These are phyloP conservation scores for Cristatella mucedo DNA, from an alignment of 2,888 invertebrate genomes.

Conservation along the genomic window DNA sequence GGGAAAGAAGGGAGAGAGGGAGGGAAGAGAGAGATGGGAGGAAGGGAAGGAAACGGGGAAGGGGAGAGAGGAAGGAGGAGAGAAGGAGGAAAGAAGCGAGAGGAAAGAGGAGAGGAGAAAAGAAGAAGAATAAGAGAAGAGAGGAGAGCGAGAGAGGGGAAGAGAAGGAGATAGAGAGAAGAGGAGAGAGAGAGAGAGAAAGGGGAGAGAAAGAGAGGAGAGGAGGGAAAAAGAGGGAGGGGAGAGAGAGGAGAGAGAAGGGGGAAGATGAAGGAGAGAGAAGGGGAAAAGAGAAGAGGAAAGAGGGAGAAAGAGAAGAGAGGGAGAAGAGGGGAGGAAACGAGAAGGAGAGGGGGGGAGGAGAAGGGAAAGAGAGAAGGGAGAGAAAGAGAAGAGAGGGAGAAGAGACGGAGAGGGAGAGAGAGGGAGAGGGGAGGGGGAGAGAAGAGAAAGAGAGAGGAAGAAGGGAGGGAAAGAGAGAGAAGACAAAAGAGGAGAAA, in stretches of 20 bases:
- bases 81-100: slow-evolving; percentile 1
- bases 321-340: too few species aligned
- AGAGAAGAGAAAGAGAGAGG: background rate
- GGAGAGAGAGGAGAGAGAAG: too few species aligned
- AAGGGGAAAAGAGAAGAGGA: too few species aligned
- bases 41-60: background rate
- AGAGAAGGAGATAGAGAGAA: background rate
- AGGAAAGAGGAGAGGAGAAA: slow-evolving; percentile 1
- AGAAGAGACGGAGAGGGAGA: background rate
- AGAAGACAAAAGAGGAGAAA: background rate
- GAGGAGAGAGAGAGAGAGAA: background rate
- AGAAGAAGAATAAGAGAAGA: slow-evolving; percentile 1
- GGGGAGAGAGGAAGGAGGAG: slow-evolving; percentile 4
- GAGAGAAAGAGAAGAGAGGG: background rate
- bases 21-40: background rate
- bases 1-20: background rate
- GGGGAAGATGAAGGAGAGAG: background rate
- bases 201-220: background rate
- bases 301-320: slow-evolving; percentile 1
- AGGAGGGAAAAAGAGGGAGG: slow-evolving; percentile 1
- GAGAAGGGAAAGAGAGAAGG: too few species aligned
- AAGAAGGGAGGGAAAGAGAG: background rate
- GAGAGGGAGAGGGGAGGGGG: background rate
- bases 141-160: background rate
- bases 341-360: too few species aligned